phyloP scores from a whole-genome alignment of 2,113 vertebrate genomes.

The Daubentonia madagascariensis region DNA sequence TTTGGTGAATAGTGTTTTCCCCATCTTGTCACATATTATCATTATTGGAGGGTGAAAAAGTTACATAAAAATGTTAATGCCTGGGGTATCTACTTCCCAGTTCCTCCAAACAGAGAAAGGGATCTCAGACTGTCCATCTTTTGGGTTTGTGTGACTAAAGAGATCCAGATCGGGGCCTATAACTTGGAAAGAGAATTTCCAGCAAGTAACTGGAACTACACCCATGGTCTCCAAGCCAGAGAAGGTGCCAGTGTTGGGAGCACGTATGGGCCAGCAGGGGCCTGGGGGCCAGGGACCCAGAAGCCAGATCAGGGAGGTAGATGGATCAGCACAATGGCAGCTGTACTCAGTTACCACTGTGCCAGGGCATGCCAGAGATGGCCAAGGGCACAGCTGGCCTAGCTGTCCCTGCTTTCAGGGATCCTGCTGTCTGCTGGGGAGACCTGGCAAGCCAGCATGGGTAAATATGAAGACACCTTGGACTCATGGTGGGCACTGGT shows the following conservation, averaged over 20 bases:
- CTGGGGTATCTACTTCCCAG: not conserved
- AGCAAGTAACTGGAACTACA: not conserved
- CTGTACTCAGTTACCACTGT: not conserved
- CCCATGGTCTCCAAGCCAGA: not conserved
- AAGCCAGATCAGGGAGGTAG: not conserved
- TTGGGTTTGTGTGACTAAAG: not conserved
- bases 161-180: not conserved
- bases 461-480: not conserved
- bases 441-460: fast-evolving
- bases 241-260: not conserved
- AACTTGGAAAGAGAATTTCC: not conserved
- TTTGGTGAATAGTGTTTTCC: not conserved
- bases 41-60: not conserved
- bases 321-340: not conserved
- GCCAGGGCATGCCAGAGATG: not conserved
- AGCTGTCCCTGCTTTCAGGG: not conserved
- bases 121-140: not conserved
- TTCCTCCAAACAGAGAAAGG: not conserved
- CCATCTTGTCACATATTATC: not conserved
- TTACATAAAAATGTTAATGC: not conserved
- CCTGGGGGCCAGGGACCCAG: not conserved
- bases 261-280: too few relatives aligned
- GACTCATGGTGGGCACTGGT: not conserved
- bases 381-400: not conserved
- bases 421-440: not conserved